A percentile compares a stretch with the other conserved stretches of the same genome.
Evolutionary conservation across 2,888 invertebrate species (phyloP).

Genomic region (Cremastinae sp.): DNA sequence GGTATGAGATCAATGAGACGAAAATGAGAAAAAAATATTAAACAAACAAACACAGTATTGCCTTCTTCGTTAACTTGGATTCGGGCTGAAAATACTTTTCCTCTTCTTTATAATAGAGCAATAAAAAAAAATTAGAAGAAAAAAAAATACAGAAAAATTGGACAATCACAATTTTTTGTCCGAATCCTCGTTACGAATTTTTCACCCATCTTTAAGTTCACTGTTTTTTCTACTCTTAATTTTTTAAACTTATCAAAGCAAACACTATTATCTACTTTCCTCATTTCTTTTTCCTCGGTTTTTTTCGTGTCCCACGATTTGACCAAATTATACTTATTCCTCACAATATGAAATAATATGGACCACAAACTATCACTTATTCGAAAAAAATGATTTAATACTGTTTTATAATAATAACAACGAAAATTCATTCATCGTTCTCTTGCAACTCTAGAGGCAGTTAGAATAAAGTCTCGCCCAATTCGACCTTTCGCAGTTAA

Average conservation of each 20-base stretch:
- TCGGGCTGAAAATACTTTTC: constrained; percentile 69
- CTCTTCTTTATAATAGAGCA: constrained; percentile 77
- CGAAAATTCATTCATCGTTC: too few species aligned
- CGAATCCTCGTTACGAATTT: constrained; percentile 67
- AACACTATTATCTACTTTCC: constrained; percentile 27
- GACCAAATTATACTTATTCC: constrained; percentile 12
- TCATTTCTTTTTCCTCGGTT: constrained; percentile 46
- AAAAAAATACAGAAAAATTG: constrained; percentile 49
- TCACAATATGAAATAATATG: too few species aligned
- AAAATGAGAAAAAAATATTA: too few species aligned
- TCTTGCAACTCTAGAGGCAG: too few species aligned
- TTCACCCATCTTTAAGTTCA: constrained; percentile 64
- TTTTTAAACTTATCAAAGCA: constrained; percentile 39
- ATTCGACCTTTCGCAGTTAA: too few species aligned
- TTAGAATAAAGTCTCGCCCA: too few species aligned
- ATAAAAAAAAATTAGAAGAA: constrained; percentile 68
- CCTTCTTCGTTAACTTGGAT: constrained; percentile 74
- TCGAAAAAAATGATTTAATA: too few species aligned
- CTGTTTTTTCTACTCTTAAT: too few species aligned
- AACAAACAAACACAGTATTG: constrained; percentile 74
- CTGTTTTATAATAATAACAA: too few species aligned
- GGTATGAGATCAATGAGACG: too few species aligned
- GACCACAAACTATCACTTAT: too few species aligned
- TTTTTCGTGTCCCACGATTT: constrained; percentile 13
- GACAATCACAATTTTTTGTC: constrained; percentile 69